Evolutionary conservation across 1,140 invertebrate species (phyloP).

Genomic region (Ceratoteleas bidentatus): DNA sequence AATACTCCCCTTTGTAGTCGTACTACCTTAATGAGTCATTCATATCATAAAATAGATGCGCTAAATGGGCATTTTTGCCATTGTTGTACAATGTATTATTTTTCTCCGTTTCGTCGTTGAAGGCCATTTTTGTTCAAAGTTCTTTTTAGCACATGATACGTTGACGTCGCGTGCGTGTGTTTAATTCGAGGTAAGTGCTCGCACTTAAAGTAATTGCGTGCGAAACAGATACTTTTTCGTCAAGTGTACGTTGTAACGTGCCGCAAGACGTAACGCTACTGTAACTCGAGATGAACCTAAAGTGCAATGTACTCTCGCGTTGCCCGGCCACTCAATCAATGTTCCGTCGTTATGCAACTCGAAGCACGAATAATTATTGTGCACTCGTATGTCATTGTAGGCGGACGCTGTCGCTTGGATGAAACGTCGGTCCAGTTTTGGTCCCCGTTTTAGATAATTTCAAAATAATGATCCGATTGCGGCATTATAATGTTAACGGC

Average conservation of each 20-base stretch:
- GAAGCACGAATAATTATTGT: slow-evolving; percentile 57
- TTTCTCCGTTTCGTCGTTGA: background rate
- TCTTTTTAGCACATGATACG: slow-evolving; percentile 22
- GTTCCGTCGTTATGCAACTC: slow-evolving; percentile 70
- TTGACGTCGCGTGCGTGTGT: slow-evolving; percentile 5
- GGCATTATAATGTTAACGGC: too few species aligned
- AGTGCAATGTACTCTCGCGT: slow-evolving; percentile 73
- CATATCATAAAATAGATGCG: too few species aligned
- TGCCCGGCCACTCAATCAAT: slow-evolving; percentile 79
- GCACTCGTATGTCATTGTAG: slow-evolving; percentile 7
- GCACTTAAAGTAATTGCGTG: slow-evolving; percentile 67
- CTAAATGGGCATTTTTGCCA: too few species aligned
- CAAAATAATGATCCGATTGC: too few species aligned
- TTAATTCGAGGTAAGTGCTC: slow-evolving; percentile 56
- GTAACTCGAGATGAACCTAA: slow-evolving; percentile 74
- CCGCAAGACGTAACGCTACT: slow-evolving; percentile 49
- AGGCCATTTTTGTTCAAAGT: too few species aligned
- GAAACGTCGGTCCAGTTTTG: too few species aligned
- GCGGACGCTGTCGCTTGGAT: too few species aligned
- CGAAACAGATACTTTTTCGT: slow-evolving; percentile 67
- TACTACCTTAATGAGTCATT: too few species aligned
- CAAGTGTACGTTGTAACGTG: slow-evolving; percentile 59
- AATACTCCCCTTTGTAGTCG: too few species aligned
- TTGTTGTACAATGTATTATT: too few species aligned
- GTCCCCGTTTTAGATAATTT: too few species aligned